Conservation (phyloP, 1,140 invertebrate species). For the Choristoneura fumiferana region DNA sequence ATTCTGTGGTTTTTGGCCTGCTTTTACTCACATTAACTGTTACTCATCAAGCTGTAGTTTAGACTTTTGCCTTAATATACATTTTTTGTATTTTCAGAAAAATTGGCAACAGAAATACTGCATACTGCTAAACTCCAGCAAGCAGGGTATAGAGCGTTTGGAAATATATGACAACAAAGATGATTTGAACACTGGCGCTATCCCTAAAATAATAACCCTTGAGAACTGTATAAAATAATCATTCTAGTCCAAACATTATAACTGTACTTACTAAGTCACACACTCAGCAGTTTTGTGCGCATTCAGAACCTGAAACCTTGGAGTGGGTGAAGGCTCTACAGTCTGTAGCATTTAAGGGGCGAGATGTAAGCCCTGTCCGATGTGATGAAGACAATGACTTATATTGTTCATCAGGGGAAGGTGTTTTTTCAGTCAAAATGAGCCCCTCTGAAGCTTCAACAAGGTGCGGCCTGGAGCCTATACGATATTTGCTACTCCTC, state of each 20-base stretch:
- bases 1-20: too few species aligned
- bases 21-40: too few species aligned
- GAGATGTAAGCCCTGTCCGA: slow-evolving; percentile 78
- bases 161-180: slow-evolving; percentile 91
- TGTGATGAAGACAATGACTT: slow-evolving; percentile 93
- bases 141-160: slow-evolving; percentile 89
- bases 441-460: slow-evolving; percentile 88
- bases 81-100: slow-evolving; percentile 80
- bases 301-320: slow-evolving; percentile 84
- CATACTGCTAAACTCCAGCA: slow-evolving; percentile 88
- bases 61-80: slow-evolving; percentile 1
- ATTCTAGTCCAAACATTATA: slow-evolving; percentile 80
- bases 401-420: slow-evolving; percentile 89
- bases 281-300: slow-evolving; percentile 84
- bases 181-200: slow-evolving; percentile 81
- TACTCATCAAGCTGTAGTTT: too few species aligned
- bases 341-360: slow-evolving; percentile 89
- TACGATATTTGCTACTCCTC: slow-evolving; percentile 86
- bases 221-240: slow-evolving; percentile 93
- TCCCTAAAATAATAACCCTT: slow-evolving; percentile 87
- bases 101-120: slow-evolving; percentile 88
- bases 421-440: slow-evolving; percentile 88
- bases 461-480: slow-evolving; percentile 85
- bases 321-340: slow-evolving; percentile 89
- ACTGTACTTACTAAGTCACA: slow-evolving; percentile 86